These are phyloP conservation scores for Callocephalon fimbriatum DNA, from an alignment of 2,113 vertebrate species.

Conservation along the genomic window DNA sequence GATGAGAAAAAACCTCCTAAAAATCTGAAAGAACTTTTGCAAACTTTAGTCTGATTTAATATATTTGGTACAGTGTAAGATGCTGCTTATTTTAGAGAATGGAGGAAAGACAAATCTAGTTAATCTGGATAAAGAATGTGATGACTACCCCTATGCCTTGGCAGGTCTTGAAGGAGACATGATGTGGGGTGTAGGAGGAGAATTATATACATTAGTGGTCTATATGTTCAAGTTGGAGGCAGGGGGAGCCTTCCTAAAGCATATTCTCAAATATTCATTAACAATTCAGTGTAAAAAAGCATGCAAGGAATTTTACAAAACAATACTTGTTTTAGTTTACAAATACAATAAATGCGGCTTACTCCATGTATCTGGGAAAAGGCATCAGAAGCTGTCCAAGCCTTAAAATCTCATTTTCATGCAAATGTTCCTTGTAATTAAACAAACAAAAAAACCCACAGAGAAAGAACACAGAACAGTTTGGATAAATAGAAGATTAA, in stretches of 20 bases:
- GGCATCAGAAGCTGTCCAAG: conserved; percentile 2
- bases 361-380: background rate
- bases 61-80: background rate
- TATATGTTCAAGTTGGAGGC: background rate
- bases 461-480: conserved; percentile 6
- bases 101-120: background rate
- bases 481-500: conserved; percentile 44
- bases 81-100: background rate
- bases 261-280: background rate
- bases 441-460: background rate
- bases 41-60: background rate
- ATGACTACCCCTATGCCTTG: background rate
- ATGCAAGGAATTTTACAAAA: background rate
- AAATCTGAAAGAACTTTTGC: background rate
- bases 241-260: background rate
- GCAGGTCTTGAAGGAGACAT: background rate
- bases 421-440: conserved; percentile 54
- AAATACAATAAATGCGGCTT: background rate
- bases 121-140: background rate
- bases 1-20: background rate
- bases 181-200: background rate
- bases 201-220: background rate
- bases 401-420: conserved; percentile 57
- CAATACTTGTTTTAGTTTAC: background rate
- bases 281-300: background rate